A percentile compares a stretch with the other conserved stretches of the same genome.
Evolutionary conservation across 2,888 invertebrate genomes (phyloP).

Genomic region (Platynereis dumerilii): DNA sequence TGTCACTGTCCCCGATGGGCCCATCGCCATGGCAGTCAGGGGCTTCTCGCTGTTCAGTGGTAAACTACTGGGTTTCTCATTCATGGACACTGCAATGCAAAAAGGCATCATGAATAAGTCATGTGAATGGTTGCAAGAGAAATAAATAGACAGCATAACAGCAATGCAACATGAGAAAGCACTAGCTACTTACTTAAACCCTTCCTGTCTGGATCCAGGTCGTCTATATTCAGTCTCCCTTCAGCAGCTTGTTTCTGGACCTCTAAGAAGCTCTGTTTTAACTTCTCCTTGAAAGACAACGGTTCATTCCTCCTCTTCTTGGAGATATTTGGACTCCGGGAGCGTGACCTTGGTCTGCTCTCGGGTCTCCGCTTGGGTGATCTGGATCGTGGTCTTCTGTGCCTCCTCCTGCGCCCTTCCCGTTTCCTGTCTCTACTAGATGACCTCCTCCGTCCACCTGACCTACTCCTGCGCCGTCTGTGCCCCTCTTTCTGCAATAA

Average conservation of each 20-base stretch:
- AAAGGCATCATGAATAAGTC: background rate
- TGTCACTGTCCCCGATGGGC: constrained; percentile 48
- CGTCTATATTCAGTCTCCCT: constrained; percentile 28
- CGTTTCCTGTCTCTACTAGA: background rate
- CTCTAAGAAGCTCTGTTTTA: constrained; percentile 54
- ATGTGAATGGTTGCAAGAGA: too few relatives aligned
- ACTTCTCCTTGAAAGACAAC: constrained; percentile 55
- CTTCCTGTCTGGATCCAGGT: constrained; percentile 9
- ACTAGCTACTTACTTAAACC: constrained; percentile 28
- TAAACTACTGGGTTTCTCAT: constrained; percentile 52
- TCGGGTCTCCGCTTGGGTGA: constrained; percentile 1
- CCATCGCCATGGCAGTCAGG: constrained; percentile 33
- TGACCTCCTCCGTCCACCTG: background rate
- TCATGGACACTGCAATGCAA: constrained; percentile 39
- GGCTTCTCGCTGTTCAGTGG: constrained; percentile 47
- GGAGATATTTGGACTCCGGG: constrained; percentile 2
- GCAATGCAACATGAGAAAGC: too few relatives aligned
- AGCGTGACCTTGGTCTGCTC: constrained; percentile 5
- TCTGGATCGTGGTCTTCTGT: background rate
- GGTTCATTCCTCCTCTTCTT: constrained; percentile 37
- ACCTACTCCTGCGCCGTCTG: background rate
- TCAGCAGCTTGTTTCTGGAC: constrained; percentile 37
- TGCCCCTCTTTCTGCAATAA: background rate
- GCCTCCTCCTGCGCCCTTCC: constrained; percentile 1
- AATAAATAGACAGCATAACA: too few relatives aligned